Base-by-base conservation (phyloP, 2,797 vertebrate genomes). In the Peromyscus aztecus region DNA sequence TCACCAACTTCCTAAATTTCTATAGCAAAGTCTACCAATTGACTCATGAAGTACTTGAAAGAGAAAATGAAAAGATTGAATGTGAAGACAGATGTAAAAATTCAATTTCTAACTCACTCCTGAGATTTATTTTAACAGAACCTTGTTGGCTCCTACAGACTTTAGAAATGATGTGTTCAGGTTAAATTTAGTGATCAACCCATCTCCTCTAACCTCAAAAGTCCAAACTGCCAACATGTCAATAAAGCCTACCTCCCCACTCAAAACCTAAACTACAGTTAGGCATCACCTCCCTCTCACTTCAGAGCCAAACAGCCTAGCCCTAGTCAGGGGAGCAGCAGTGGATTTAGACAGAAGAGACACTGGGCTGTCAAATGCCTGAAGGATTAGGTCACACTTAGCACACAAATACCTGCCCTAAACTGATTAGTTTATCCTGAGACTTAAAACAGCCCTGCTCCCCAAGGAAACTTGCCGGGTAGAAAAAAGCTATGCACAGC, bases 291-390 rank as follows among this genome's bases (percentile, higher is more conserved):
- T 81, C 89, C 96, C 82, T 92, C 92, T 34, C 65, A 27, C 52
- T 75, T 91, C 75, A 71, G 89, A 95, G 73, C 69, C 90, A 80
- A 93, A 94, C 75, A 63, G 67, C 40, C 92, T 40, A 46, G 55
- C 55, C 40, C 75, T 46, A 65, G 67, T 69, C 10, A 73, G 49
- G 34, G 17, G 71, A 92, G 11, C 7, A 63, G 29, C 73, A 16
- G 34, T 29, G 71, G 71, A 73, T n/a, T 37, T 1, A 90, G 86
- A 82, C 40, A 46, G 55, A 71, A 46, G 27, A 95, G 57, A 85
- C 89, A 37, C 5, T 91, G 46, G 43, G 61, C 80, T 97, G 94
- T 71, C 94, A 97, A 76, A 96, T 95, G 90, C 92, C 94, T 43
- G 16, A 43, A 80, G 77, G 84, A 91, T 96, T 92, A 96, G 94